Evolutionary conservation across 1,140 invertebrate species (phyloP).

Genomic region (Sarcophaga bullata): DNA sequence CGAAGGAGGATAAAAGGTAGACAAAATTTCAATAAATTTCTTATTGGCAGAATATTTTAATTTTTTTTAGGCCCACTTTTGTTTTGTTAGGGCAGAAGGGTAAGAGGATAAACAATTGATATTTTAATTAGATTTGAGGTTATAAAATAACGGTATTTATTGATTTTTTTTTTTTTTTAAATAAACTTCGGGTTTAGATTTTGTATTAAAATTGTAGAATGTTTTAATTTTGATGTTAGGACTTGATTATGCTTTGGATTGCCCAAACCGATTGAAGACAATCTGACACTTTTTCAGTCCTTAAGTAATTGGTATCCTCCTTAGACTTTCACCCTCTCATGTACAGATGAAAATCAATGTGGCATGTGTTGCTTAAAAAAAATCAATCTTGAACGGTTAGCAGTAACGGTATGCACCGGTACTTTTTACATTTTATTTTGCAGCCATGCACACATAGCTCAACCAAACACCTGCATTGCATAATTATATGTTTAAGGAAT

Average conservation of each 20-base stretch:
- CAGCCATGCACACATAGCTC: neutral
- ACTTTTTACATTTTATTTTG: neutral
- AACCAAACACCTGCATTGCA: constrained; percentile 26
- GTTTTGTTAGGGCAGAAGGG: neutral
- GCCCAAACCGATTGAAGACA: neutral
- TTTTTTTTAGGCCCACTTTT: neutral
- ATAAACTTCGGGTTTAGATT: too few species aligned
- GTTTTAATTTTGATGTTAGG: too few species aligned
- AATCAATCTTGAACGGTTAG: neutral
- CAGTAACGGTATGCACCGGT: constrained; percentile 6
- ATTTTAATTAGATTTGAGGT: constrained; percentile 31
- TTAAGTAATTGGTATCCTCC: neutral
- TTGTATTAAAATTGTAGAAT: too few species aligned
- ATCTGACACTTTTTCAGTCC: neutral
- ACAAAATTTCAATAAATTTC: neutral
- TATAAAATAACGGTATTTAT: neutral
- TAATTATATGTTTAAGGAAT: constrained; percentile 14
- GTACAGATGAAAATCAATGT: neutral
- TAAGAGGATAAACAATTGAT: constrained; percentile 32
- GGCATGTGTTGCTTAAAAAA: constrained; percentile 4
- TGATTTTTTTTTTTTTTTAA: too few species aligned
- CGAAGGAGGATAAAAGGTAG: neutral
- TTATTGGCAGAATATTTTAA: neutral
- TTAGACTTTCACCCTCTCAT: neutral
- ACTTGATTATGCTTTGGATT: too few species aligned